Base-by-base conservation (phyloP, 2,797 vertebrate species). In the Enteromius afrohamiltoni region DNA sequence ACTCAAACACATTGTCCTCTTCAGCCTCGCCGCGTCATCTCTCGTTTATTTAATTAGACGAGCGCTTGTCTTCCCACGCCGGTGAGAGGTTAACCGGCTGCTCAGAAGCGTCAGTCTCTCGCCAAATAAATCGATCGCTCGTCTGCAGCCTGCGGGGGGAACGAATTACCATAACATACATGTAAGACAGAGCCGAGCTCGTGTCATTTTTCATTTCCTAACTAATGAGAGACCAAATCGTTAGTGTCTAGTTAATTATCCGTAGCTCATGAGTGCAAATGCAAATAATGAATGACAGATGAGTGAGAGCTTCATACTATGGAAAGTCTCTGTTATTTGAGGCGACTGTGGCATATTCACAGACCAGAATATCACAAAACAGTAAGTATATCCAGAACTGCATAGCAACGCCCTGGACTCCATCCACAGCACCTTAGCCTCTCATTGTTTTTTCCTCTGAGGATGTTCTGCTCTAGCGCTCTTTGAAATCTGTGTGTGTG, bases 61-160 rank as follows among this genome's bases (percentile, higher is more conserved):
- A 75, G 77, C 37, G 34, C 34, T 82, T 0, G 37, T 71, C 75
- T 53, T 65, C 74, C 84, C 68, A 64, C 55, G 37, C 58, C 8
- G 37, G 84, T 69, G 65, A 60, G 62, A 82, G 84, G 65, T 77
- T 80, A 85, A 85, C 71, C 74, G 53, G 62, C 67, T 67, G 42
- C 65, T 53, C 69, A 83, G 60, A 58, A 49, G 10, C 19, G 42
- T 42, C 40, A 34, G 69, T 77, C 78, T 62, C 37, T 29, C 55
- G 8, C 31, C 49, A 51, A 37, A 45, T 77, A 71, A 65, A 75
- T 65, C 42, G 69, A 23, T 19, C 45, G 53, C 49, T n/a, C 29
- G 17, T 78, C 70, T 85, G 7, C 80, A 86, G 79, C 83, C 83
- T 85, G 70, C 8, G 23, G 67, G 80, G 69, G 13, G 67, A 37